phyloP scores from a whole-genome alignment of 2,797 vertebrate genomes.

The Thaleichthys pacificus region DNA sequence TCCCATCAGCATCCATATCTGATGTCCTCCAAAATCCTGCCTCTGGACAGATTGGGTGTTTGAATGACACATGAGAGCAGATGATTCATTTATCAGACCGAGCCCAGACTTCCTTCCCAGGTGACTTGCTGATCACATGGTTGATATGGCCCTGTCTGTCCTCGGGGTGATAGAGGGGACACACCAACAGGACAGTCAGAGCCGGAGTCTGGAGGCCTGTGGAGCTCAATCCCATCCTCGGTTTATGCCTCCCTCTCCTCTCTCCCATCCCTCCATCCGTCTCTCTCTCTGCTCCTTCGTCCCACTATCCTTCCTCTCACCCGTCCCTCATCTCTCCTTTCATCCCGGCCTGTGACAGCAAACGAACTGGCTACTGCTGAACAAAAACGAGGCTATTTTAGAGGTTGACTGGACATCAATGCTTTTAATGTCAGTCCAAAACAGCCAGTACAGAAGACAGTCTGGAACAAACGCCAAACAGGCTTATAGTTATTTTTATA shows the following conservation, averaged over 20 bases:
- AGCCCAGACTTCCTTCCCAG: constrained; percentile 46
- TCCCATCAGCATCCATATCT: constrained; percentile 49
- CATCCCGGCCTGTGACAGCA: no score
- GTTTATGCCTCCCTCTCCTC: not conserved
- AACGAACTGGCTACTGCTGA: no score
- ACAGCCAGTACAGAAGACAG: no score
- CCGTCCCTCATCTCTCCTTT: no score
- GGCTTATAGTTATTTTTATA: no score
- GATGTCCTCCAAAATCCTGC: constrained; percentile 51
- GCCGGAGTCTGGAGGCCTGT: constrained; percentile 12
- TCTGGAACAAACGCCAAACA: no score
- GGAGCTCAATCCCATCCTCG: constrained; percentile 22
- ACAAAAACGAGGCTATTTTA: no score
- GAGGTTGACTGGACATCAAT: no score
- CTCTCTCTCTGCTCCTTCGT: not conserved
- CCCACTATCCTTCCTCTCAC: constrained; percentile 23
- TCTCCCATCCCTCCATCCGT: not conserved
- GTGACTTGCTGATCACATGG: constrained; percentile 59
- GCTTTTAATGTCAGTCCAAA: no score
- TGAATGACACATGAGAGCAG: constrained; percentile 61
- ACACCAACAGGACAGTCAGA: constrained; percentile 54
- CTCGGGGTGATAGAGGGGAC: constrained; percentile 21
- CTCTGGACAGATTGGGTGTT: constrained; percentile 54
- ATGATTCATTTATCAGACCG: constrained; percentile 66
- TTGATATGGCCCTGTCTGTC: constrained; percentile 55